Percentiles rank a stretch among this genome's conserved stretches.
Conservation (phyloP, 2,888 invertebrate species). For the Sylvicola fuscatus region DNA sequence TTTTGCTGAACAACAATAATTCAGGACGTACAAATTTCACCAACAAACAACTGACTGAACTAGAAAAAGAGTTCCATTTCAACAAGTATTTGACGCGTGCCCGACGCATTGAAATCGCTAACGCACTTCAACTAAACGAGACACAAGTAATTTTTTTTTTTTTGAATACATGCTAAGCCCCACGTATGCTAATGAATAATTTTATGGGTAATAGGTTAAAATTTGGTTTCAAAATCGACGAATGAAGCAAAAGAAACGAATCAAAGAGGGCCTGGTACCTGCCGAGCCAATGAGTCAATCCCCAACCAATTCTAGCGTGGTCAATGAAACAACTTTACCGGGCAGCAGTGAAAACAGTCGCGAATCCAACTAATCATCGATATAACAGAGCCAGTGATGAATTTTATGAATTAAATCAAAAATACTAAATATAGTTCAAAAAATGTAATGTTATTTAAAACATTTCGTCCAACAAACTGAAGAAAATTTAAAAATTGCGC, state of each 20-base stretch:
- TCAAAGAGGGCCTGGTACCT: constrained; percentile 76
- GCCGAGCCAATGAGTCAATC: constrained; percentile 33
- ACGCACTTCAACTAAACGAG: constrained; percentile 87
- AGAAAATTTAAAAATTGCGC: too few relatives aligned
- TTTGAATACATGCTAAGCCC: neutral
- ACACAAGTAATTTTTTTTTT: constrained; percentile 40
- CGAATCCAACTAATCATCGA: constrained; percentile 36
- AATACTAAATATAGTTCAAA: too few relatives aligned
- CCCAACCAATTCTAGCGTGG: constrained; percentile 15
- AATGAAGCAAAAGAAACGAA: constrained; percentile 96
- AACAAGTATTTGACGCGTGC: constrained; percentile 97
- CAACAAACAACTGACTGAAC: constrained; percentile 95
- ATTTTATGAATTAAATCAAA: neutral
- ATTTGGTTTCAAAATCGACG: constrained; percentile 98
- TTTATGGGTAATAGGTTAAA: constrained; percentile 37
- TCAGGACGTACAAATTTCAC: constrained; percentile 97
- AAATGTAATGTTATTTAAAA: too few relatives aligned
- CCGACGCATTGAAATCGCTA: constrained; percentile 92
- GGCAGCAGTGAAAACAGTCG: constrained; percentile 52
- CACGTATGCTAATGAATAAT: constrained; percentile 19
- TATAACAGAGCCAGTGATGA: neutral
- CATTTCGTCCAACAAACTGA: too few relatives aligned
- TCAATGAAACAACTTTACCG: constrained; percentile 14
- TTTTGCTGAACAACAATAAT: constrained; percentile 40
- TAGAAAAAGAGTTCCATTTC: constrained; percentile 99